Conservation (phyloP, 2,888 invertebrate species). For the Barypeithes pellucidus region DNA sequence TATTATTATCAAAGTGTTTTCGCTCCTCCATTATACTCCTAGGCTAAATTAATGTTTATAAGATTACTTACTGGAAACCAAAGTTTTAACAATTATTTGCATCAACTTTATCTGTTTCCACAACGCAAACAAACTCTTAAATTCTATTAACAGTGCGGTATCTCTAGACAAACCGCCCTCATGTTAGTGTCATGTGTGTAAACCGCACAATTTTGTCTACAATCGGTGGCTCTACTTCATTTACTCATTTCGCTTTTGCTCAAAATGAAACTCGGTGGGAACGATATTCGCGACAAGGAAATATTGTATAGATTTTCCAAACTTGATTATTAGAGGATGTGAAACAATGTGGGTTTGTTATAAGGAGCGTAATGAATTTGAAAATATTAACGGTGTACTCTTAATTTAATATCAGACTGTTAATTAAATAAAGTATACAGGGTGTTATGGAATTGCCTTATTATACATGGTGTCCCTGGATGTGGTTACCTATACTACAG, state of each 20-base stretch:
- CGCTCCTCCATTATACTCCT: not conserved
- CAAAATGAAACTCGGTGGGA: conserved; percentile 68
- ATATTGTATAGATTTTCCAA: conserved; percentile 65
- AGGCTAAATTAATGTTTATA: conserved; percentile 11
- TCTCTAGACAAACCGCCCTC: conserved; percentile 52
- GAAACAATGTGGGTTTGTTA: not conserved
- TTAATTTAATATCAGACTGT: too few relatives aligned
- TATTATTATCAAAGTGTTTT: too few relatives aligned
- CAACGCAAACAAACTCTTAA: conserved; percentile 46
- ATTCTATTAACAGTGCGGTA: conserved; percentile 51
- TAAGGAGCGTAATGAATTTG: not conserved
- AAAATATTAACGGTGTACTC: too few relatives aligned
- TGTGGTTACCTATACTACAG: too few relatives aligned
- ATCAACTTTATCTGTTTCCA: conserved; percentile 44
- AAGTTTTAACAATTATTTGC: conserved; percentile 37
- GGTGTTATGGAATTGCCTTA: too few relatives aligned
- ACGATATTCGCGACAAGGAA: conserved; percentile 67
- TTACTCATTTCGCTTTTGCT: conserved; percentile 61
- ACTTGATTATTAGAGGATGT: conserved; percentile 65
- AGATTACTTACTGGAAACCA: conserved; percentile 28
- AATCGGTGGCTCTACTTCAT: conserved; percentile 65
- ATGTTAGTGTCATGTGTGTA: conserved; percentile 51
- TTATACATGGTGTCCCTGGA: too few relatives aligned
- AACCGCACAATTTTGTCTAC: conserved; percentile 52
- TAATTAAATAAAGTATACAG: too few relatives aligned